Evolutionary conservation across 2,888 invertebrate genomes (phyloP), one percentile per base, ranked within the genome.

Genomic region (Stenodema calcarata): DNA sequence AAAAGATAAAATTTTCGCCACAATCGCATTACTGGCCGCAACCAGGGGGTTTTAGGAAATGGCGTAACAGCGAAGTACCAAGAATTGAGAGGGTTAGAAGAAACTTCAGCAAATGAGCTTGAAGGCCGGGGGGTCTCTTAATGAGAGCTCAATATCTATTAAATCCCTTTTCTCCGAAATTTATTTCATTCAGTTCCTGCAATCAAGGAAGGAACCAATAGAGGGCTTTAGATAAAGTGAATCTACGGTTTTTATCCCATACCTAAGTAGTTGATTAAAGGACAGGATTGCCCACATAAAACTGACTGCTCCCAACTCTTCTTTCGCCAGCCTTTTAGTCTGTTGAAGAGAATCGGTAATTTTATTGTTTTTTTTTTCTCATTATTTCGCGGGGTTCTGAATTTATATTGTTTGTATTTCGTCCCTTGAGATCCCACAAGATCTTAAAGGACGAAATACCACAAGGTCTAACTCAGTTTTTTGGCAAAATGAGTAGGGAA

Each of bases 201-300:
- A 82, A 82, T 82, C 82, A 82, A 82, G 69, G 42, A 27, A 69
- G 62, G n/a, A 80, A 41, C 69, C 82, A 82, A 82, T 82, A 69
- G 82, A 42, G 30, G 69, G 62, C 62, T 69, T 82, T 41, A 82
- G 69, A 82, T 82, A 82, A 82, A 41, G 69, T 35, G 69, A 82
- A 82, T 82, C 82, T 82, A 82, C 47, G 82, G 80, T 54, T 80
- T 80, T 80, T 54, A 80, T 80, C 80, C 80, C 28, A 54, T 80
- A n/a, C n/a, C n/a, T n/a, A 80, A 80, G 54, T 80, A 54, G 82
- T 82, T 82, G 82, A 82, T 82, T 69, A 82, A 82, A 62, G 35
- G 35, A 69, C 28, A n/a, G 30, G 54, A 54, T 69, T 54, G 80
- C 54, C 30, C 28, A 14, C 69, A 23, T 28, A 42, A 35, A 35